Conservation (phyloP, 2,113 vertebrate genomes). For the Malaclemys terrapin region DNA sequence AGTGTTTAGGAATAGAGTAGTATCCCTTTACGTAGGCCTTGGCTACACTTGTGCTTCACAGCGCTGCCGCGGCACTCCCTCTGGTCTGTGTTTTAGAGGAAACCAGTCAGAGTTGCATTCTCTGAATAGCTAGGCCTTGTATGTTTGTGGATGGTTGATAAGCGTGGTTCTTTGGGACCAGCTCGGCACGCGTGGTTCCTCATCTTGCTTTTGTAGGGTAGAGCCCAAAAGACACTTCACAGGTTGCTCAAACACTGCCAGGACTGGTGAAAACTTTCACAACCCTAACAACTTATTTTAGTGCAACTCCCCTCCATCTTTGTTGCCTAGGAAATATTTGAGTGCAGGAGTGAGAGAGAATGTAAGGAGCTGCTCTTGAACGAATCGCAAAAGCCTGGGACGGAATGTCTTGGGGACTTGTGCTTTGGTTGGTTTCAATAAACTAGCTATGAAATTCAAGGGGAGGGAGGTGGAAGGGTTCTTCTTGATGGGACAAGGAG, state of each 20-base stretch:
- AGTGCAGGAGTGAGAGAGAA: background rate
- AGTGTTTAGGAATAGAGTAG: accelerated
- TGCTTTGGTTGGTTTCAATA: background rate
- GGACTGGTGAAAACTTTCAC: background rate
- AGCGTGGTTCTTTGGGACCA: background rate
- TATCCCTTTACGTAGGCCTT: too few relatives aligned
- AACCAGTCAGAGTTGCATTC: background rate
- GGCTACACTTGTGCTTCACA: too few relatives aligned
- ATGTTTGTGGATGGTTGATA: background rate
- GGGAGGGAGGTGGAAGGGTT: background rate
- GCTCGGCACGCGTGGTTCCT: background rate
- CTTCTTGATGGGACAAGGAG: accelerated
- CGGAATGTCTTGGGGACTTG: background rate
- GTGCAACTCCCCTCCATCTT: background rate
- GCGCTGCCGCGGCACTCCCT: background rate
- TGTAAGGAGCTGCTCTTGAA: background rate
- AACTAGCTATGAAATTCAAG: background rate
- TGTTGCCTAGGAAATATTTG: background rate
- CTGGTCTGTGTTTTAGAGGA: background rate
- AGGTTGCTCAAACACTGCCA: background rate
- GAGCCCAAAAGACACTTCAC: background rate
- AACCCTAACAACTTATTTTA: background rate
- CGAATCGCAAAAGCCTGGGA: accelerated
- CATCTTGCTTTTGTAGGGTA: background rate
- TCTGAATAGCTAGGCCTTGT: background rate